A percentile compares a stretch with the other conserved stretches of the same genome.
These are phyloP conservation scores for Argyra leucocephala DNA, from an alignment of 2,888 invertebrate genomes.

Conservation along the genomic window DNA sequence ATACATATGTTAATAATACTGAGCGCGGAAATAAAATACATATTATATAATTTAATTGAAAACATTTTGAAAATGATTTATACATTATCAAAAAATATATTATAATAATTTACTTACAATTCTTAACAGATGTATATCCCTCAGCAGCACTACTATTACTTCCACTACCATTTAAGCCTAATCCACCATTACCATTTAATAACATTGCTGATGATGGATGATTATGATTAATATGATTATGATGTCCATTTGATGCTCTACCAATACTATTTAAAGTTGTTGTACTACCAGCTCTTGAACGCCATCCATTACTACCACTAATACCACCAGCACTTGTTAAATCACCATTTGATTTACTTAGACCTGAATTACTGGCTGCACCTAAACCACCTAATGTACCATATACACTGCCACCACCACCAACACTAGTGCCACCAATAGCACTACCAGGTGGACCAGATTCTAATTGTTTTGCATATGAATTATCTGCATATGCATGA, in stretches of 20 bases:
- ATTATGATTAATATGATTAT: not conserved
- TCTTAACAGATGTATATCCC: conserved; percentile 43
- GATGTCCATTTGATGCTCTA: conserved; percentile 40
- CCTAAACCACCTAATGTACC: conserved; percentile 45
- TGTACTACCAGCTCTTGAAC: conserved; percentile 51
- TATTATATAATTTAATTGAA: not conserved
- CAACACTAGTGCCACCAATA: conserved; percentile 30
- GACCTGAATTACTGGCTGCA: conserved; percentile 39
- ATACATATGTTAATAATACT: no score
- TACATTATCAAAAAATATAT: conserved; percentile 19
- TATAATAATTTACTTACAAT: conserved; percentile 37
- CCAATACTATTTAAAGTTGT: conserved; percentile 52
- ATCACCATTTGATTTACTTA: conserved; percentile 35
- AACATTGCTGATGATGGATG: conserved; percentile 29
- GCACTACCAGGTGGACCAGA: conserved; percentile 49
- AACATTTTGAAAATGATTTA: conserved; percentile 1
- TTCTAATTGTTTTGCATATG: conserved; percentile 76
- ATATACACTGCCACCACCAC: conserved; percentile 42
- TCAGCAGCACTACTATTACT: conserved; percentile 40
- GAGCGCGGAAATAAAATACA: not conserved
- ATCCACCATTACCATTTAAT: conserved; percentile 28
- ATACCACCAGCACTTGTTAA: conserved; percentile 25
- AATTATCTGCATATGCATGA: conserved; percentile 93
- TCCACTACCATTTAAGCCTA: conserved; percentile 24
- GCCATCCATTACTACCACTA: conserved; percentile 44